Percentiles rank a stretch among this genome's conserved stretches.
phyloP scores from a whole-genome alignment of 2,888 invertebrate species.

The Eupithecia abbreviata region DNA sequence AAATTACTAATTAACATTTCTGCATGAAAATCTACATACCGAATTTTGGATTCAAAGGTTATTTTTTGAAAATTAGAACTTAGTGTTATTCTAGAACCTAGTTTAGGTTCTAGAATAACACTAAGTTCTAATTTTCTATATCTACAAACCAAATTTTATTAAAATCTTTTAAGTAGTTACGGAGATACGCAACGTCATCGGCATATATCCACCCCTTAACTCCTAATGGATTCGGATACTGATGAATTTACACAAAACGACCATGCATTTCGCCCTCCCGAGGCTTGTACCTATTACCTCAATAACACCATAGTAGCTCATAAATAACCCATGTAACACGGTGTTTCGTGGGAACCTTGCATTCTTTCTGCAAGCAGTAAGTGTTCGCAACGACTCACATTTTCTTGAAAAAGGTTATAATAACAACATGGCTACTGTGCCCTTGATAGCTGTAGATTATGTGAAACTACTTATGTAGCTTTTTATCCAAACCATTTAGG shows the following conservation, averaged over 20 bases:
- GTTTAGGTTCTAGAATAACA: no score
- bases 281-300: slow-evolving; percentile 67
- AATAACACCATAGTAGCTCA: slow-evolving; percentile 29
- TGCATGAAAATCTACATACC: no score
- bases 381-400: slow-evolving; percentile 37
- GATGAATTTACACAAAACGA: slow-evolving; percentile 56
- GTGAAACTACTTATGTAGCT: slow-evolving; percentile 34
- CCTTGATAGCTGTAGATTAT: slow-evolving; percentile 58
- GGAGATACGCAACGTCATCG: no score
- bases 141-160: no score
- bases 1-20: no score
- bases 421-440: slow-evolving; percentile 53
- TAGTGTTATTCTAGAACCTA: no score
- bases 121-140: no score
- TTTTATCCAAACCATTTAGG: slow-evolving; percentile 20
- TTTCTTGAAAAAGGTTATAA: slow-evolving; percentile 56
- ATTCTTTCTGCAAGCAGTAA: slow-evolving; percentile 53
- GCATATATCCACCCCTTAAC: not conserved
- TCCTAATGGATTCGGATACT: not conserved
- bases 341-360: slow-evolving; percentile 65
- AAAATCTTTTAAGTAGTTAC: no score
- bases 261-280: slow-evolving; percentile 37
- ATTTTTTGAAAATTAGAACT: no score
- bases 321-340: slow-evolving; percentile 51
- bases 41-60: no score